Evolutionary conservation across 2,888 invertebrate genomes (phyloP).

Genomic region (Gortyna flavago): DNA sequence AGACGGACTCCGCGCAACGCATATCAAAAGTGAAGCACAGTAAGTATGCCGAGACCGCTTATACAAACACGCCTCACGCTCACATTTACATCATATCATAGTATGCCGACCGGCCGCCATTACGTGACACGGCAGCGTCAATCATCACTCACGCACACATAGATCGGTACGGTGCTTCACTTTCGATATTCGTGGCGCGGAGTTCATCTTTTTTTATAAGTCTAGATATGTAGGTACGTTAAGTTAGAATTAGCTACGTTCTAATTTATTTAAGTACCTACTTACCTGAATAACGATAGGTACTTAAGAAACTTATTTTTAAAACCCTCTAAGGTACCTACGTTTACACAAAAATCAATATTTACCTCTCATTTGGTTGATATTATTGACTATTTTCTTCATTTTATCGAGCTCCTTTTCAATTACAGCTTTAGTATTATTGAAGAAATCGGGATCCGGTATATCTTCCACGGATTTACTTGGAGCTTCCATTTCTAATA

Average conservation of each 20-base stretch:
- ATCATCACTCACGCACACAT: no score
- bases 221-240: no score
- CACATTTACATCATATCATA: no score
- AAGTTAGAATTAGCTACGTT: neutral
- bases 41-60: no score
- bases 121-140: no score
- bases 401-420: slow-evolving; percentile 79
- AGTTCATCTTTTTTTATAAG: no score
- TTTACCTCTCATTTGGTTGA: slow-evolving; percentile 81
- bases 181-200: no score
- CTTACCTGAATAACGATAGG: neutral
- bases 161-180: no score
- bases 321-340: neutral
- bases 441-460: slow-evolving; percentile 76
- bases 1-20: no score
- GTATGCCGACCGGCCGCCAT: no score
- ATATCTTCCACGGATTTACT: slow-evolving; percentile 66
- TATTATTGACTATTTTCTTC: slow-evolving; percentile 80
- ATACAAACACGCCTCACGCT: no score
- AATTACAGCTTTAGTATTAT: slow-evolving; percentile 72
- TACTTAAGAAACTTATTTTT: neutral
- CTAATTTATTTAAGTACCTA: neutral
- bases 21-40: no score
- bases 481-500: slow-evolving; percentile 65
- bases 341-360: neutral